Percentiles rank a stretch among this genome's conserved stretches.
Conservation (phyloP, 2,113 vertebrate genomes). For the Monopterus albus region DNA sequence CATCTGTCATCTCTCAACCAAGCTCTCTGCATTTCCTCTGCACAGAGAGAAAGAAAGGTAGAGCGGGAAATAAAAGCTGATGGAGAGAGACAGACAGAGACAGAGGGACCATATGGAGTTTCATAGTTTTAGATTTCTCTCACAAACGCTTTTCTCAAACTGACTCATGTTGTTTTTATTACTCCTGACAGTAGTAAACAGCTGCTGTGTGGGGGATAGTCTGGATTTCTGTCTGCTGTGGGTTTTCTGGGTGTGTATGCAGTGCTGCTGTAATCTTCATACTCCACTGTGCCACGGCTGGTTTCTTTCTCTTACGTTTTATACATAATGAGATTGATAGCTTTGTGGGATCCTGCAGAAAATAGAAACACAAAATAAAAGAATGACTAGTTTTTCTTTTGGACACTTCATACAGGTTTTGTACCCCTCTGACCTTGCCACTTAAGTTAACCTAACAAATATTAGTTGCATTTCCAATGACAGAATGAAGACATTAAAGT, state of each 20-base stretch:
- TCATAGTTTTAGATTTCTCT: constrained; percentile 70
- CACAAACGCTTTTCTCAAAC: constrained; percentile 70
- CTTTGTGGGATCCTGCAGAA: constrained; percentile 28
- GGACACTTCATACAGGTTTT: background rate
- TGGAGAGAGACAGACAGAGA: constrained; percentile 56
- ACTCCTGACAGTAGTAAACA: constrained; percentile 74
- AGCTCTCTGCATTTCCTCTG: constrained; percentile 28
- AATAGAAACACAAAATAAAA: constrained; percentile 45
- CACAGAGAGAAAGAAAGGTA: background rate
- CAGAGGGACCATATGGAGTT: constrained; percentile 69
- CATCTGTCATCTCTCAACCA: constrained; percentile 54
- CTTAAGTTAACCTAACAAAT: constrained; percentile 1
- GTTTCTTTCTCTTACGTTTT: constrained; percentile 44
- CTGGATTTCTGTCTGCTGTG: constrained; percentile 45
- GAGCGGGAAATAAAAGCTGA: constrained; percentile 24
- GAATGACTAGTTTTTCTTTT: constrained; percentile 1
- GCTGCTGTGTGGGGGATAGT: constrained; percentile 61
- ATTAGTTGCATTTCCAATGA: background rate
- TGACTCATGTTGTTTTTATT: constrained; percentile 71
- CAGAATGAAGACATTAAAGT: too few species aligned
- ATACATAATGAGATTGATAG: constrained; percentile 66
- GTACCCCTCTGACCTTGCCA: background rate
- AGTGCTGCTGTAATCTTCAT: constrained; percentile 55
- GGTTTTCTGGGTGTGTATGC: constrained; percentile 36
- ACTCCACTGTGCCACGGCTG: constrained; percentile 43